Conservation (phyloP, 1,140 invertebrate genomes). For the Parasteatoda tepidariorum region DNA sequence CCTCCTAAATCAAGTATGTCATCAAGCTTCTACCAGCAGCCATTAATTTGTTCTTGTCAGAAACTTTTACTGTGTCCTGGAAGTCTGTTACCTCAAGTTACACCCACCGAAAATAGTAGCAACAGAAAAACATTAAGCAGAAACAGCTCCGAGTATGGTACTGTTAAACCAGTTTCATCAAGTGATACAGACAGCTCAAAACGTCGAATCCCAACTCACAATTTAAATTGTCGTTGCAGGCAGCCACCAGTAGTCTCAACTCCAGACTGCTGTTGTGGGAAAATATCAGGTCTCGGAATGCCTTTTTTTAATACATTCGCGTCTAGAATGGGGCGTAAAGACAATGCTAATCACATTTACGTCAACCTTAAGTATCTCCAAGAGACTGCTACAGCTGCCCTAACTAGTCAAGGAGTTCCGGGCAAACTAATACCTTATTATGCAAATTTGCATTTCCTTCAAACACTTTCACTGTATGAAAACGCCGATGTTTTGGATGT, state of each 20-base stretch:
- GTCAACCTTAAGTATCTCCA: conserved; percentile 54
- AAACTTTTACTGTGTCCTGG: conserved; percentile 35
- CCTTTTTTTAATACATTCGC: conserved; percentile 37
- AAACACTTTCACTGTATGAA: conserved; percentile 63
- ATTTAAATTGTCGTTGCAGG: conserved; percentile 43
- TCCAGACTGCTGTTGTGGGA: conserved; percentile 36
- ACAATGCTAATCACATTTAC: conserved; percentile 58
- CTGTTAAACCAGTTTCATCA: conserved; percentile 24
- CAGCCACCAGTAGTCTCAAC: conserved; percentile 4
- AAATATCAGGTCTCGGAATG: conserved; percentile 7
- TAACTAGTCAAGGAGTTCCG: conserved; percentile 27
- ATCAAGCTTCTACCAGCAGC: conserved; percentile 8
- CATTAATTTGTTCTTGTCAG: conserved; percentile 38
- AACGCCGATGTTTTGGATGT: conserved; percentile 61
- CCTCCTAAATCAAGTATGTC: neutral
- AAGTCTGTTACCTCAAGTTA: conserved; percentile 34
- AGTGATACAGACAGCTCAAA: conserved; percentile 32
- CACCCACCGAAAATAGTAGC: neutral
- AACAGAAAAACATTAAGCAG: neutral
- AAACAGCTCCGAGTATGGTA: conserved; percentile 44
- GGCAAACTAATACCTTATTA: conserved; percentile 63
- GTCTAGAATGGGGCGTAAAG: conserved; percentile 27
- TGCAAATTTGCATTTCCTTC: conserved; percentile 64
- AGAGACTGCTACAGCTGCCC: conserved; percentile 43
- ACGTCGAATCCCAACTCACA: conserved; percentile 2